These are phyloP conservation scores for Labia minor DNA, from an alignment of 2,888 invertebrate genomes.

Conservation along the genomic window DNA sequence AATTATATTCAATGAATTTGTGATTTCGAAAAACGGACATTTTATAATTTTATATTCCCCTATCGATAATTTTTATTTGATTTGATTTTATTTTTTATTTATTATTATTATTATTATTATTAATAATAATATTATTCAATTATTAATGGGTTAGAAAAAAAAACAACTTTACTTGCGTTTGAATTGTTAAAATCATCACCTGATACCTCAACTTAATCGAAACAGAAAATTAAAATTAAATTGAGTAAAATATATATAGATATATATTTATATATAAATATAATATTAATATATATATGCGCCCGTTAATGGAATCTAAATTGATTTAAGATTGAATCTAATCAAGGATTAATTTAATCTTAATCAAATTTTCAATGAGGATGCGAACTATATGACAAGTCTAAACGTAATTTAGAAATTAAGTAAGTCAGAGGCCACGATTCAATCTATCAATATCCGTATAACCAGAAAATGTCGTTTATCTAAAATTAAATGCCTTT, in stretches of 20 bases:
- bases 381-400: neutral
- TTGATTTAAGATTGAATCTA: slow-evolving; percentile 13
- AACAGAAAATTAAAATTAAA: slow-evolving; percentile 7
- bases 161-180: neutral
- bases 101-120: too few relatives aligned
- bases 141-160: too few relatives aligned
- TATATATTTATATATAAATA: neutral
- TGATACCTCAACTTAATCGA: neutral
- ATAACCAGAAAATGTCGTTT: neutral
- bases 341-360: slow-evolving; percentile 13
- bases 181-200: neutral
- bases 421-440: neutral
- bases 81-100: too few relatives aligned
- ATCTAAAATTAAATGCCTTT: too few relatives aligned
- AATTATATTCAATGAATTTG: too few relatives aligned
- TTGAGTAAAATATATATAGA: neutral
- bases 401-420: neutral
- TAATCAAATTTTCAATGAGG: neutral
- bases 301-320: neutral
- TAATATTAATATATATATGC: too few relatives aligned
- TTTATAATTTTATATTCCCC: too few relatives aligned
- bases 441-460: neutral
- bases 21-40: too few relatives aligned
- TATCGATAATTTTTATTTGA: too few relatives aligned
- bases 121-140: too few relatives aligned